phyloP scores from a whole-genome alignment of 2,797 vertebrate species.

The Helarctos malayanus region DNA sequence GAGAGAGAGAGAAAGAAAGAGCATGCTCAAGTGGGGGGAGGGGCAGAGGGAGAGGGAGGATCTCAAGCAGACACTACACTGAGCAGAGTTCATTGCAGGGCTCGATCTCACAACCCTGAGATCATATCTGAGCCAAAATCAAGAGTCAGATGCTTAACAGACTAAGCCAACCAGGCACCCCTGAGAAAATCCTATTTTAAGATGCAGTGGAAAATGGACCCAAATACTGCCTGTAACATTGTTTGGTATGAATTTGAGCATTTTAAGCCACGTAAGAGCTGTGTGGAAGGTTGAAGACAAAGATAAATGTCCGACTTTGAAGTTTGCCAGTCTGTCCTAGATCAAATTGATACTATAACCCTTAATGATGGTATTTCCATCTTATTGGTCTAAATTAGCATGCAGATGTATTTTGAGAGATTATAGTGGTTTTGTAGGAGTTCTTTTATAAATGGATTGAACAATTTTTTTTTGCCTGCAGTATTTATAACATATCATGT shows the following conservation, averaged over 20 bases:
- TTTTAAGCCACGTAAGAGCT: not conserved
- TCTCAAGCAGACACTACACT: not conserved
- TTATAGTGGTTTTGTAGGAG: not conserved
- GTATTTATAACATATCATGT: conserved; percentile 5
- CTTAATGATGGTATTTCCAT: not conserved
- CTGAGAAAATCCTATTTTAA: conserved; percentile 57
- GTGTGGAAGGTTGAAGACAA: not conserved
- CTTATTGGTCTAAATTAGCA: conserved; percentile 51
- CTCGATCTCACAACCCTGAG: not conserved
- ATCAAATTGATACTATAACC: not conserved
- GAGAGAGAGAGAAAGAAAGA: not conserved
- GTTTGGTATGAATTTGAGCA: not conserved
- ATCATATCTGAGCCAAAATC: not conserved
- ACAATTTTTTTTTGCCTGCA: not conserved
- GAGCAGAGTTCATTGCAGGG: not conserved
- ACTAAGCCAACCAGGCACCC: not conserved
- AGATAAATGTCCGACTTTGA: not conserved
- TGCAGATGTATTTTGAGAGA: conserved; percentile 54
- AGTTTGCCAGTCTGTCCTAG: not conserved
- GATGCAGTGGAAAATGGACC: not conserved
- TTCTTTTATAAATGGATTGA: not conserved
- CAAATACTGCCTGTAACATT: not conserved
- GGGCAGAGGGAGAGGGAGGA: not conserved
- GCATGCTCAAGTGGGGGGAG: not conserved
- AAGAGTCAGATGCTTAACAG: not conserved